Conservation (phyloP, 2,888 invertebrate genomes). For the Cosmorhoe ocellata region DNA sequence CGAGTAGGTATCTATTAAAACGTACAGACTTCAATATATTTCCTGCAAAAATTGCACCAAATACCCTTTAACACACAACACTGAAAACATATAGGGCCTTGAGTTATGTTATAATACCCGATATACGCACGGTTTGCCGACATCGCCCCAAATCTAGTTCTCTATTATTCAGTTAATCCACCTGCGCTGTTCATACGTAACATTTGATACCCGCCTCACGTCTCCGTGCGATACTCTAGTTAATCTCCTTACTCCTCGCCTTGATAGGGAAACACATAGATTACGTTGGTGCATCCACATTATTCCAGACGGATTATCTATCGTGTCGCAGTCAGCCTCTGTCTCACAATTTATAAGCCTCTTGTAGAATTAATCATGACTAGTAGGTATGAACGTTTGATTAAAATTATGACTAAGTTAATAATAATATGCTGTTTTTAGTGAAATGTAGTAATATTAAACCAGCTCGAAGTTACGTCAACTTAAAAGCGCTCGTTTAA, state of each 20-base stretch:
- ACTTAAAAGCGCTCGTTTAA: constrained; percentile 32
- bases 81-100: constrained; percentile 2
- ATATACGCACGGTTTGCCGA: constrained; percentile 10
- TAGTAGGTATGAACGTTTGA: constrained; percentile 21
- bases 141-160: constrained; percentile 19
- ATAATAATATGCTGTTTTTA: no score
- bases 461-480: constrained; percentile 23
- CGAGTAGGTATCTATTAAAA: no score
- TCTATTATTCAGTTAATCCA: constrained; percentile 36
- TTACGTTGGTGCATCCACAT: constrained; percentile 60
- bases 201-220: constrained; percentile 32
- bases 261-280: constrained; percentile 58
- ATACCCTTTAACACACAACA: constrained; percentile 10
- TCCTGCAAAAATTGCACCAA: no score
- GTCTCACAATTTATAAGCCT: constrained; percentile 49
- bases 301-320: constrained; percentile 60
- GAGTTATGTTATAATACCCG: constrained; percentile 8
- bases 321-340: constrained; percentile 49
- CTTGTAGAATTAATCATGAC: constrained; percentile 50
- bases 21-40: no score
- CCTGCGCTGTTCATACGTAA: constrained; percentile 32
- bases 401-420: no score
- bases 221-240: constrained; percentile 41
- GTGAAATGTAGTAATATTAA: constrained; percentile 20
- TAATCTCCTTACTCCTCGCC: constrained; percentile 59